Evolutionary conservation across 2,888 invertebrate genomes (phyloP), one percentile per base, ranked within the genome.

Genomic region (Spilarctia lutea): DNA sequence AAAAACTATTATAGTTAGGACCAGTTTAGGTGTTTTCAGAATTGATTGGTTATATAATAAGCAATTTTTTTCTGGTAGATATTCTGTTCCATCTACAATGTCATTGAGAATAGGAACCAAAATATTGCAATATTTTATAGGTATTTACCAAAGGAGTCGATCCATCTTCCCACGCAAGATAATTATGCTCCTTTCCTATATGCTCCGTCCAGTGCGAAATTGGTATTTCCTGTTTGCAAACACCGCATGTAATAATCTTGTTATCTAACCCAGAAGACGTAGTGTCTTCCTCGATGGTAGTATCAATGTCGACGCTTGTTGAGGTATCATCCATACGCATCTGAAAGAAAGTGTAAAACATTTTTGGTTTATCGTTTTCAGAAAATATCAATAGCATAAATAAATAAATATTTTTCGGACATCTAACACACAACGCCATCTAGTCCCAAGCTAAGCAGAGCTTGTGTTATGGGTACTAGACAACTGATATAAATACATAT

Each of bases 101-200:
- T 13, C 56, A 13, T 56, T 13, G 0, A 56, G n/a, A 10, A n/a
- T n/a, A n/a, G n/a, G 3, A n/a, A 56, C n/a, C 3, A 11, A n/a
- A n/a, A 56, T 13, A 11, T 56, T n/a, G 11, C 11, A n/a, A 56
- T 30, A 27, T 48, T 52, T 24, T 10, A 42, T 35, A 10, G 60
- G 20, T 72, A 89, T 91, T 94, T 93, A 97, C 97, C 86, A 92
- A 73, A 68, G 89, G 86, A 24, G 75, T 35, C n/a, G 87, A 87
- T 8, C 90, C 93, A 18, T 83, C 83, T 80, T 81, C 86, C 91
- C 92, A 93, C 0, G 93, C 93, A 52, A 93, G 69, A 79, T 93
- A 93, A 42, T 89, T 85, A 71, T 93, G 93, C 77, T 87, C 77
- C 10, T 71, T 81, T 33, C 81, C 80, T 45, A 90, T 89, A 72